These are phyloP conservation scores for Eustalomyia histrio DNA, from an alignment of 2,888 invertebrate genomes.

Conservation along the genomic window DNA sequence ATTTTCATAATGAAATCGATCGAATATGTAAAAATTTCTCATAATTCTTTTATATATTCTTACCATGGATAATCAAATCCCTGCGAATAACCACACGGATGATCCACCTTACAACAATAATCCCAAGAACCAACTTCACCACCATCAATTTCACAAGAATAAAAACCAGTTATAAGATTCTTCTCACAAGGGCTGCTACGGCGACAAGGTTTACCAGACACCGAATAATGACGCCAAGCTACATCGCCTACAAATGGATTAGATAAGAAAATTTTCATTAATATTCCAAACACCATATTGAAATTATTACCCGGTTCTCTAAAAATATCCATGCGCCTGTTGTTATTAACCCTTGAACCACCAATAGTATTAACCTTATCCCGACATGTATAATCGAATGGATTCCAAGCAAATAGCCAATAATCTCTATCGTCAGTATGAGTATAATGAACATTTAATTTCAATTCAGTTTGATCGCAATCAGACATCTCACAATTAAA, in stretches of 20 bases:
- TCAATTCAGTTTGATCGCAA: slow-evolving; percentile 87
- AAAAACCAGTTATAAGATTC: slow-evolving; percentile 88
- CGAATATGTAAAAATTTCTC: no score
- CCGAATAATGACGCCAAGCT: slow-evolving; percentile 88
- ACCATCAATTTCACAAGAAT: slow-evolving; percentile 90
- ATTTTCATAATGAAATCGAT: no score
- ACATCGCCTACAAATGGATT: slow-evolving; percentile 77
- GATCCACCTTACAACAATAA: slow-evolving; percentile 90
- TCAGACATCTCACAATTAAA: slow-evolving; percentile 89
- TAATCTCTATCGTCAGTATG: slow-evolving; percentile 83
- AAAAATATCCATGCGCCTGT: slow-evolving; percentile 80
- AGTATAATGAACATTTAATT: slow-evolving; percentile 86
- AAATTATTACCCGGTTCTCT: slow-evolving; percentile 78
- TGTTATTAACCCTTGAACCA: slow-evolving; percentile 78
- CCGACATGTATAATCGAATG: slow-evolving; percentile 86
- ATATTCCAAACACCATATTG: slow-evolving; percentile 11
- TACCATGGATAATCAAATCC: slow-evolving; percentile 91
- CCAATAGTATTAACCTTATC: slow-evolving; percentile 79
- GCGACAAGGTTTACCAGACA: slow-evolving; percentile 89
- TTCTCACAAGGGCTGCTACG: slow-evolving; percentile 85
- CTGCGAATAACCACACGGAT: slow-evolving; percentile 90
- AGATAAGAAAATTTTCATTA: neutral
- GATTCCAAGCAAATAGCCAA: slow-evolving; percentile 89
- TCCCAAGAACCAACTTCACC: slow-evolving; percentile 88
- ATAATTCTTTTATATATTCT: slow-evolving; percentile 63